Evolutionary conservation across 2,888 invertebrate species (phyloP).

Genomic region (Trissolcus japonicus): DNA sequence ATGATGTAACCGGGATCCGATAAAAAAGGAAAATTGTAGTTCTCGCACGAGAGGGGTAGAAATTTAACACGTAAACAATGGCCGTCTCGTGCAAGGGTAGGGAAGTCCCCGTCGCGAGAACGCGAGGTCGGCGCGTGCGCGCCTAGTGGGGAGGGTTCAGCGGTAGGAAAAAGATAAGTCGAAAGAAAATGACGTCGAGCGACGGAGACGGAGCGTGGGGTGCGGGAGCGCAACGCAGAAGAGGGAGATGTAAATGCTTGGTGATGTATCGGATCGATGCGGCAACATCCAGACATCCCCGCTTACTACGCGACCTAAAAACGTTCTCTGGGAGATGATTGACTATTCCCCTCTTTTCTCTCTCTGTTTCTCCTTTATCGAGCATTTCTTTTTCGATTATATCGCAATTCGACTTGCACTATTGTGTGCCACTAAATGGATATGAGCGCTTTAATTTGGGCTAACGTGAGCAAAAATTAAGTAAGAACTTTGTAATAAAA

Average conservation of each 20-base stretch:
- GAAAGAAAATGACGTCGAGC: slow-evolving; percentile 49
- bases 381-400: slow-evolving; percentile 20
- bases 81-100: slow-evolving; percentile 63
- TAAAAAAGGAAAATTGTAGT: slow-evolving; percentile 38
- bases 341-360: slow-evolving; percentile 51
- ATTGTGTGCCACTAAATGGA: slow-evolving; percentile 31
- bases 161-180: slow-evolving; percentile 57
- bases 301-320: slow-evolving; percentile 75
- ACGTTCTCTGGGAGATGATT: slow-evolving; percentile 68
- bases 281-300: slow-evolving; percentile 74
- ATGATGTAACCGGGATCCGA: slow-evolving; percentile 12
- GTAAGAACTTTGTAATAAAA: background rate
- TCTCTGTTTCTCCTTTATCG: slow-evolving; percentile 17
- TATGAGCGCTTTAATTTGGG: slow-evolving; percentile 28
- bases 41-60: slow-evolving; percentile 61
- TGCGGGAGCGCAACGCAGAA: slow-evolving; percentile 59
- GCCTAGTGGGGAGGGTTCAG: slow-evolving; percentile 64
- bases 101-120: slow-evolving; percentile 49
- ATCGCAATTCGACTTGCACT: slow-evolving; percentile 30
- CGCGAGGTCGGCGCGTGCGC: slow-evolving; percentile 59
- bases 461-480: slow-evolving; percentile 11
- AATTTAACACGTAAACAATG: slow-evolving; percentile 73
- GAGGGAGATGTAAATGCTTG: slow-evolving; percentile 76
- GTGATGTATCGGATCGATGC: slow-evolving; percentile 77
- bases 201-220: slow-evolving; percentile 49